Base-by-base conservation (phyloP, 1,140 invertebrate species). In the Scaptomyza pallida region DNA sequence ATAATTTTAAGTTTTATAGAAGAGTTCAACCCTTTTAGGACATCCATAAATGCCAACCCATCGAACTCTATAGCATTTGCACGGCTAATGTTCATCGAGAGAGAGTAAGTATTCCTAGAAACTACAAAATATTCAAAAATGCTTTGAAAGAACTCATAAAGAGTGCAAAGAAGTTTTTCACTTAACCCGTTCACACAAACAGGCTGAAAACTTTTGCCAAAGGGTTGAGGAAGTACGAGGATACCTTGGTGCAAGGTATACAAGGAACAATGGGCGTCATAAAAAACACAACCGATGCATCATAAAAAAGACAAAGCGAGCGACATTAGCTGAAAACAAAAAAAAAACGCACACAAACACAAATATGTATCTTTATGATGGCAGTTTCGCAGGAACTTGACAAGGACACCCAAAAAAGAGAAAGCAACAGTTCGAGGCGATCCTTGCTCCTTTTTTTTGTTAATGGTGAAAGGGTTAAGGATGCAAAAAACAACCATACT, bases 381-480 rank as follows among this genome's bases (percentile, higher is more conserved):
- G 16, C 6, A 30, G 44, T 47, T 85, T 85, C 73, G 3, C 48
- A 0, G 52, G 62, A 83, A 74, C 26, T 56, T 13, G 8, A 5
- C 81, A 85, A 85, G 81, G 81, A 62, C 81, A 86, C 10, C 1
- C 1, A 16, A 21, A 23, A 19, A 45, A 51, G 56, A 55, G 54
- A 43, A 30, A 55, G 47, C 16, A 35, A 50, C 3, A 54, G 26
- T 19, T 26, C 15, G 19, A n/a, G 19, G 1, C 4, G n/a, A 17
- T 50, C 13, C 10, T 59, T 63, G n/a, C n/a, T n/a, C n/a, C n/a
- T 80, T 85, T 85, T 85, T 80, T 85, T 85, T 85, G 35, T 85
- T 85, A 85, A 85, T 85, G 81, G 77, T 75, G 77, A 85, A 85
- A 85, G 80, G 81, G 81, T 85, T 85, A 73, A 67, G 45, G 26